Percentiles rank a stretch among this genome's conserved stretches.
phyloP scores from a whole-genome alignment of 2,113 vertebrate genomes.

The Nothobranchius kuhntae region DNA sequence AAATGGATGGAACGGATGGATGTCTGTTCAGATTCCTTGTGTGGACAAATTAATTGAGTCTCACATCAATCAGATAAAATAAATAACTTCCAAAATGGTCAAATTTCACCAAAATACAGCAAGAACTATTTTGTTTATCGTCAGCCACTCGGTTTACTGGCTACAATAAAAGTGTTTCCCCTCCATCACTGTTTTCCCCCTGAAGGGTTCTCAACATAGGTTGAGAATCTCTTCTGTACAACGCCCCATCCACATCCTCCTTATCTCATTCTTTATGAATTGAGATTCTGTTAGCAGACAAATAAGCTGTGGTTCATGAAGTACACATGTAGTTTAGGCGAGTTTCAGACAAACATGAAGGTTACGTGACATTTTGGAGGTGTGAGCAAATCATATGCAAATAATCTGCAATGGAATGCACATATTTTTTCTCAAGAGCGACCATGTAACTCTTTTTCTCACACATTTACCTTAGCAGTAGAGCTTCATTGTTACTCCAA shows the following conservation, averaged over 20 bases:
- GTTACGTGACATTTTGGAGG: slow-evolving; percentile 8
- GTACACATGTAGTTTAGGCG: neutral
- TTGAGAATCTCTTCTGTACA: no score
- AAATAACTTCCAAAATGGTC: no score
- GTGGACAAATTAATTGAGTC: no score
- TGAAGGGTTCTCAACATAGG: no score
- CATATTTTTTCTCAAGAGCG: slow-evolving; percentile 6
- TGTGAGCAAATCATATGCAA: slow-evolving; percentile 5
- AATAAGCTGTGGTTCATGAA: neutral
- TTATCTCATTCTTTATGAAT: slow-evolving; percentile 2
- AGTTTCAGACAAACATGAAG: slow-evolving; percentile 1
- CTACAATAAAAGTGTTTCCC: no score
- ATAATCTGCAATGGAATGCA: neutral
- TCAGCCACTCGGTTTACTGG: no score
- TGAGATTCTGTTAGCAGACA: neutral
- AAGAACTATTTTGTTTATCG: no score
- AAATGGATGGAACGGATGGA: no score
- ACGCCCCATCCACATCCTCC: neutral
- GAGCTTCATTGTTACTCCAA: slow-evolving; percentile 15
- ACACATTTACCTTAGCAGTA: neutral
- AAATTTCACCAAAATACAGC: no score
- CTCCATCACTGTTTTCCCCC: no score
- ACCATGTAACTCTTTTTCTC: neutral
- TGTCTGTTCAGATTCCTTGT: no score
- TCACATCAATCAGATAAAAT: no score